Conservation (phyloP, 2,113 vertebrate genomes). For the Phylloscopus whistleri region DNA sequence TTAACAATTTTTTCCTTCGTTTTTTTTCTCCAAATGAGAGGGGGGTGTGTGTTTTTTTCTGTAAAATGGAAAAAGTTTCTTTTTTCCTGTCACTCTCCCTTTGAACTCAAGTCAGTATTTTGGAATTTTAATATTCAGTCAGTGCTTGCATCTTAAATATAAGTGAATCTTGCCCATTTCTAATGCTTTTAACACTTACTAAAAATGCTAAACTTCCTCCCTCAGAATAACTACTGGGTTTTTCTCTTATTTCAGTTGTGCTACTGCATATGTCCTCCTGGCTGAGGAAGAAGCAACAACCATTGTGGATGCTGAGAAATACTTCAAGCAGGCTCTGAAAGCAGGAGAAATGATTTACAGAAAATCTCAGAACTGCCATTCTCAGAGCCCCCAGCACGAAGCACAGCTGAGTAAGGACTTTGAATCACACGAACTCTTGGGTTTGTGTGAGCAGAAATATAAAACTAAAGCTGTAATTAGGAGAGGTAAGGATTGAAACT, state of each 20-base stretch:
- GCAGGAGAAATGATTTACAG: slow-evolving; percentile 84
- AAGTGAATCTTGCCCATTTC: background rate
- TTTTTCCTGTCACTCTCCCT: background rate
- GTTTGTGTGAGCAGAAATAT: background rate
- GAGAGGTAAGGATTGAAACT: background rate
- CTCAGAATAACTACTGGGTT: background rate
- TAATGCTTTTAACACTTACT: background rate
- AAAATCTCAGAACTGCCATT: slow-evolving; percentile 77
- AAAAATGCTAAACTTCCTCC: background rate
- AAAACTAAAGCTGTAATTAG: background rate
- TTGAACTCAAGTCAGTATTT: background rate
- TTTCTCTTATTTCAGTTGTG: slow-evolving; percentile 78
- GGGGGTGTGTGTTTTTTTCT: background rate
- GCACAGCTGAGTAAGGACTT: slow-evolving; percentile 79
- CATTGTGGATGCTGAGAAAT: slow-evolving; percentile 93
- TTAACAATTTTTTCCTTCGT: background rate
- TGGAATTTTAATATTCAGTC: background rate
- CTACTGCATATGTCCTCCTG: slow-evolving; percentile 92
- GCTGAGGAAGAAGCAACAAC: slow-evolving; percentile 98
- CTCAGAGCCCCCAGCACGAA: slow-evolving; percentile 80
- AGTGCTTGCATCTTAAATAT: background rate
- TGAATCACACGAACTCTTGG: background rate
- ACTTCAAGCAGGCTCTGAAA: slow-evolving; percentile 94
- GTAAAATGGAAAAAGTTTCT: background rate
- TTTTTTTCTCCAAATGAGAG: background rate